phyloP scores from a whole-genome alignment of 2,797 vertebrate species.

The Pteropus rufus region DNA sequence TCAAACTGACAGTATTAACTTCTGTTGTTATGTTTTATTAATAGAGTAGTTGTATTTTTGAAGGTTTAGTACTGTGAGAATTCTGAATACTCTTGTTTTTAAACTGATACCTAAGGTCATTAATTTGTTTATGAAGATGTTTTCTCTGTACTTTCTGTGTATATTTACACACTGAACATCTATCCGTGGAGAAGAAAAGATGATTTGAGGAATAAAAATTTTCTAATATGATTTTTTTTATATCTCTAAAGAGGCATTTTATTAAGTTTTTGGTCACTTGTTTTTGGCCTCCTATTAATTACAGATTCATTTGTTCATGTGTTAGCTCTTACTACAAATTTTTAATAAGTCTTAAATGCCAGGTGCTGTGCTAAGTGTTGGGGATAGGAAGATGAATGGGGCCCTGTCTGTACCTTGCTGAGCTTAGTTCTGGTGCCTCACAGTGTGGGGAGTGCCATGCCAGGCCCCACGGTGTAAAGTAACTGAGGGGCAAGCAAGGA shows the following conservation, averaged over 20 bases:
- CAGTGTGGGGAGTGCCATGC: not conserved
- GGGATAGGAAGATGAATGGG: not conserved
- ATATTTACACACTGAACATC: not conserved
- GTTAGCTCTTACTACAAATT: not conserved
- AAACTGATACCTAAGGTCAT: not conserved
- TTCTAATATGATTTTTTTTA: not conserved
- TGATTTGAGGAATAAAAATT: not conserved
- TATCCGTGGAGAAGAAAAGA: not conserved
- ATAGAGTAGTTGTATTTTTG: not conserved
- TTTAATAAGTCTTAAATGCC: not conserved
- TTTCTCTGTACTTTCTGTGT: not conserved
- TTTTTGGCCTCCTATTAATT: not conserved
- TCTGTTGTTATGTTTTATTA: not conserved
- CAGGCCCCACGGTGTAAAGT: not conserved
- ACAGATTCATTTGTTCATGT: not conserved
- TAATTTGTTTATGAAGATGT: not conserved
- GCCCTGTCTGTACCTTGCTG: not conserved
- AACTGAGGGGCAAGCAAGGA: not conserved
- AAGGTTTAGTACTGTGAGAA: constrained; percentile 10
- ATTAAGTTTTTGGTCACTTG: not conserved
- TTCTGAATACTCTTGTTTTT: not conserved
- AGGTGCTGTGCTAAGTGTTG: not conserved
- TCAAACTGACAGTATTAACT: not conserved
- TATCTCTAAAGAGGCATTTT: not conserved
- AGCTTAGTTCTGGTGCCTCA: not conserved